These are phyloP conservation scores for Bettongia penicillata DNA, from an alignment of 2,113 vertebrate genomes.

Conservation along the genomic window DNA sequence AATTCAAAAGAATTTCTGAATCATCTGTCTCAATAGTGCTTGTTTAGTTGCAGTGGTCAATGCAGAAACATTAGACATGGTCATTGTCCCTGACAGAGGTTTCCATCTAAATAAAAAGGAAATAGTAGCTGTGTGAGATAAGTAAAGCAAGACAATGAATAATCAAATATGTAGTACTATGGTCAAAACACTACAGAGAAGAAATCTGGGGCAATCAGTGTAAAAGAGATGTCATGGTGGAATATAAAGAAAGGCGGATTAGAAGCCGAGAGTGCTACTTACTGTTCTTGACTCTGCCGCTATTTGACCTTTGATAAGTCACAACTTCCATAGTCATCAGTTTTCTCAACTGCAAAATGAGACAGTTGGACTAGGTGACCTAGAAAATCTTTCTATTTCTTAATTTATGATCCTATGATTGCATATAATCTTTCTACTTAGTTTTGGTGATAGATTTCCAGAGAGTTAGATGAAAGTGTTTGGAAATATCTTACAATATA, in stretches of 20 bases:
- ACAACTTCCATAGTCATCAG: neutral
- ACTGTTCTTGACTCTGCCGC: neutral
- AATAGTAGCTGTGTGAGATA: too few relatives aligned
- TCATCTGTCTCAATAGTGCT: too few relatives aligned
- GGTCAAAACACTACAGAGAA: neutral
- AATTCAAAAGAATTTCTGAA: too few relatives aligned
- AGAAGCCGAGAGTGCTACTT: neutral
- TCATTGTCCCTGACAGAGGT: too few relatives aligned
- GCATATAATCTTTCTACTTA: neutral
- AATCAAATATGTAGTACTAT: neutral
- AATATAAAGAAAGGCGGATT: neutral
- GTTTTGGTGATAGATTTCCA: neutral
- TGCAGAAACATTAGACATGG: too few relatives aligned
- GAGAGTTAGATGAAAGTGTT: neutral
- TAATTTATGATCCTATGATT: neutral
- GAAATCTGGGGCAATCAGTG: neutral
- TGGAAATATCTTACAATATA: neutral
- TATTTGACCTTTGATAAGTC: neutral
- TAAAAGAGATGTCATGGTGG: neutral
- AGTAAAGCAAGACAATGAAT: neutral
- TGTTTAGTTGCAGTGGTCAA: too few relatives aligned
- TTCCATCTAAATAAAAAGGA: too few relatives aligned
- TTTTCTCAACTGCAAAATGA: neutral
- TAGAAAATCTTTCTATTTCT: neutral
- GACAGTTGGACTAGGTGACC: neutral